Percentiles rank a stretch among this genome's conserved stretches.
These are phyloP conservation scores for Ecdyonurus torrentis DNA, from an alignment of 2,888 invertebrate genomes.

Conservation along the genomic window DNA sequence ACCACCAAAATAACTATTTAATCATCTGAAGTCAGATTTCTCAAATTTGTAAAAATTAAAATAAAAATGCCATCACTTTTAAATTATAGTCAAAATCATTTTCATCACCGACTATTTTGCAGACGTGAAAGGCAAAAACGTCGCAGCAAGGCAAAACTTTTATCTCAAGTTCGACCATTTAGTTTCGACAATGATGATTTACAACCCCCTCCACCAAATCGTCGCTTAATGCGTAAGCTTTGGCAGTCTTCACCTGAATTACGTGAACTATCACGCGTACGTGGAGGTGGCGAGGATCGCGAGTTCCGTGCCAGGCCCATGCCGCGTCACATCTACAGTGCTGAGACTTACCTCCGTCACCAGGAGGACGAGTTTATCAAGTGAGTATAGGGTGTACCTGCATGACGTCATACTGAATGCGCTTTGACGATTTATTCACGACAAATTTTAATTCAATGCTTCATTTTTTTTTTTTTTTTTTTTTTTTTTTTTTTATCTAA, in stretches of 20 bases:
- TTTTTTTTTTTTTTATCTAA: not conserved
- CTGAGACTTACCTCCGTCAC: constrained; percentile 51
- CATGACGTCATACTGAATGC: no score
- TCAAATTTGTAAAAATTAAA: no score
- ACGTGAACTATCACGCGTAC: constrained; percentile 10
- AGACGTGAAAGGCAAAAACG: constrained; percentile 38
- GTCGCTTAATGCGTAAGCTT: constrained; percentile 23
- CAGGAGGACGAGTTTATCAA: constrained; percentile 55
- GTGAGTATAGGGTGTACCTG: constrained; percentile 26
- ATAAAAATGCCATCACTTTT: no score
- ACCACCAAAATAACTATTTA: no score
- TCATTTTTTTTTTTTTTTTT: no score
- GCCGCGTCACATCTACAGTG: constrained; percentile 50
- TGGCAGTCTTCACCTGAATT: constrained; percentile 26
- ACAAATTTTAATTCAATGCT: no score
- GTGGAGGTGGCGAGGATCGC: not conserved
- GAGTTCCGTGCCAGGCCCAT: constrained; percentile 47
- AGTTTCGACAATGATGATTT: constrained; percentile 19
- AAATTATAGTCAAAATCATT: no score
- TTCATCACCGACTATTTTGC: no score
- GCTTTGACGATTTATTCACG: no score
- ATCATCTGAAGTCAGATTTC: no score
- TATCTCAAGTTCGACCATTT: constrained; percentile 46
- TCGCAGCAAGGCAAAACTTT: constrained; percentile 41
- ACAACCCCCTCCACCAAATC: constrained; percentile 16